Conservation (phyloP, 2,113 vertebrate genomes). For the Alaudala cheleensis region DNA sequence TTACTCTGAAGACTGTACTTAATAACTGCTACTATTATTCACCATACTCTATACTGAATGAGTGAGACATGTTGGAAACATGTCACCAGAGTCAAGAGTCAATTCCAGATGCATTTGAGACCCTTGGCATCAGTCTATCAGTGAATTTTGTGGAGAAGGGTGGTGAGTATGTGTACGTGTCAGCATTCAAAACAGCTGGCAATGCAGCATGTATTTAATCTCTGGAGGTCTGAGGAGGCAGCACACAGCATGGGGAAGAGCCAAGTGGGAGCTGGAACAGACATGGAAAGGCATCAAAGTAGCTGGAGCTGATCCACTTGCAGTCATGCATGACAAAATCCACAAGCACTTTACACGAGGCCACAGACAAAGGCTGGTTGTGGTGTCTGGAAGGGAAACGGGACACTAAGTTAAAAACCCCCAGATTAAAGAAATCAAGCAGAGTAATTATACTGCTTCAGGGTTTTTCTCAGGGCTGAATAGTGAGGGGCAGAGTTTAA, state of each 20-base stretch:
- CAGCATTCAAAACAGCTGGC: not conserved
- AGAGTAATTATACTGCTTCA: not conserved
- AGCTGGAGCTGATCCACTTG: not conserved
- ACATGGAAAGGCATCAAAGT: not conserved
- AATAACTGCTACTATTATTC: not conserved
- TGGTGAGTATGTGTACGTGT: rapidly evolving
- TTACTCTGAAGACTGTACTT: conserved; percentile 12
- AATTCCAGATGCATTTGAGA: not conserved
- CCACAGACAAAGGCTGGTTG: not conserved
- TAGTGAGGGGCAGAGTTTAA: not conserved
- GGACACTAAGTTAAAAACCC: not conserved
- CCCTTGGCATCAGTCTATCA: not conserved
- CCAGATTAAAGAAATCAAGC: not conserved
- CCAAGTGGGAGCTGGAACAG: not conserved
- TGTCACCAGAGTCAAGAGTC: not conserved
- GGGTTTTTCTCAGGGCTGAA: not conserved
- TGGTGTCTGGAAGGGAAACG: not conserved
- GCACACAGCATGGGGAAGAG: not conserved
- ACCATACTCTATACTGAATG: not conserved
- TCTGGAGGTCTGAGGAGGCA: not conserved
- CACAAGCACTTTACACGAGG: not conserved
- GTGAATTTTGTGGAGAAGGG: not conserved
- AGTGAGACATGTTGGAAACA: not conserved
- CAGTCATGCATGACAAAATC: not conserved
- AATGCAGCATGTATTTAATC: not conserved